Conservation (phyloP, 2,797 vertebrate species). For the Tapirus indicus region DNA sequence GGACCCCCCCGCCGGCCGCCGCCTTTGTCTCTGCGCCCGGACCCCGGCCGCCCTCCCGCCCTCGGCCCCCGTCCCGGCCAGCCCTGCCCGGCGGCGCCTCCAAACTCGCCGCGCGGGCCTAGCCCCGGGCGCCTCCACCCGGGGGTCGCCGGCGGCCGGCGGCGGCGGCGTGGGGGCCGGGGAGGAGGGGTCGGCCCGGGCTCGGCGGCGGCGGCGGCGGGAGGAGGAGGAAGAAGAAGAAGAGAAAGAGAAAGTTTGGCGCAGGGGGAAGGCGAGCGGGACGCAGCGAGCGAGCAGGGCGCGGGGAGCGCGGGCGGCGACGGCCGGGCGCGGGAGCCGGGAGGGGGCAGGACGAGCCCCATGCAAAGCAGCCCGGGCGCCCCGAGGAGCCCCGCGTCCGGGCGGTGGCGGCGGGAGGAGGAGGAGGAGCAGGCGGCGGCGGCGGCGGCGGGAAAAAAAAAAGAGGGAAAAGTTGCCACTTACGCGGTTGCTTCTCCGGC, state of each 20-base stretch:
- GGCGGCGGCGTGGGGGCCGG: slow-evolving; percentile 84
- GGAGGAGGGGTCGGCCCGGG: slow-evolving; percentile 90
- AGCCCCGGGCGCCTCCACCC: slow-evolving; percentile 89
- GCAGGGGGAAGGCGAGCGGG: slow-evolving; percentile 89
- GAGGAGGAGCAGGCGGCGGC: slow-evolving; percentile 77
- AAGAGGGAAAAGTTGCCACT: slow-evolving; percentile 95
- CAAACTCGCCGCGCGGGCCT: slow-evolving; percentile 88
- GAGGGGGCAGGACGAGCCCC: slow-evolving; percentile 86
- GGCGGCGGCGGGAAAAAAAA: slow-evolving; percentile 60
- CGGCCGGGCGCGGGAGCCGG: slow-evolving; percentile 80
- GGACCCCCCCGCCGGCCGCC: slow-evolving; percentile 60
- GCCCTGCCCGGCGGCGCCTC: slow-evolving; percentile 82
- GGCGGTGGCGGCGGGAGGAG: slow-evolving; percentile 73
- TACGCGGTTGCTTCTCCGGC: slow-evolving; percentile 96
- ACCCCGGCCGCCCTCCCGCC: slow-evolving; percentile 73
- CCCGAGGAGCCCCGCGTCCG: slow-evolving; percentile 87
- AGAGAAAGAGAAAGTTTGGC: slow-evolving; percentile 87
- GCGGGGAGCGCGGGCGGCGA: slow-evolving; percentile 75
- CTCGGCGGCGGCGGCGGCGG: slow-evolving; percentile 80
- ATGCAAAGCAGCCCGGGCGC: slow-evolving; percentile 88
- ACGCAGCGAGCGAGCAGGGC: slow-evolving; percentile 84
- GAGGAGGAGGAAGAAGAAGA: slow-evolving; percentile 71
- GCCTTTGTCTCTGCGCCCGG: slow-evolving; percentile 78
- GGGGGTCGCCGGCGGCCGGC: slow-evolving; percentile 86
- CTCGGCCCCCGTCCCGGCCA: slow-evolving; percentile 82